These are phyloP conservation scores for Notechis scutatus DNA, from an alignment of 2,113 vertebrate species.

Conservation along the genomic window DNA sequence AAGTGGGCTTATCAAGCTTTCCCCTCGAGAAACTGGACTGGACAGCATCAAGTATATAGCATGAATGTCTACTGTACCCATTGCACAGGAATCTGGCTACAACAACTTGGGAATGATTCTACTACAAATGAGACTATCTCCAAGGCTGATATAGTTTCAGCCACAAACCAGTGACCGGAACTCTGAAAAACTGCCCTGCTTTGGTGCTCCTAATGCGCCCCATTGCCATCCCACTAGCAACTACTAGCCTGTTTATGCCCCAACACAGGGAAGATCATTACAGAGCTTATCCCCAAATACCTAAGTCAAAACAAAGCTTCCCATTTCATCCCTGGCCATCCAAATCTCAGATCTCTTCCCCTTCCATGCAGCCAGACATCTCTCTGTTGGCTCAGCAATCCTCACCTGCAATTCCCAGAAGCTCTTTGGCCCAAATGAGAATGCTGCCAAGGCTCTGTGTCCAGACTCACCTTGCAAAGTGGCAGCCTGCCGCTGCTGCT, in stretches of 20 bases:
- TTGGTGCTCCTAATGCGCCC: background rate
- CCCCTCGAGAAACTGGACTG: background rate
- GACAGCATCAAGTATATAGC: background rate
- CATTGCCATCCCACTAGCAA: background rate
- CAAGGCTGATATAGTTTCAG: background rate
- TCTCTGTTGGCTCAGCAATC: background rate
- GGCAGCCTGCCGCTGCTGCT: constrained; percentile 46
- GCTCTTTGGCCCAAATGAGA: background rate
- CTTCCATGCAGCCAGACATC: background rate
- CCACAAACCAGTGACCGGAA: background rate
- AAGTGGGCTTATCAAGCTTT: background rate
- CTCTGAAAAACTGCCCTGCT: background rate
- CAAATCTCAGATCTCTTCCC: background rate
- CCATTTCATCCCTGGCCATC: background rate
- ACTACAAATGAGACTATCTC: background rate
- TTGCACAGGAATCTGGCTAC: background rate
- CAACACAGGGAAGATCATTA: background rate
- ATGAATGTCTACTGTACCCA: background rate
- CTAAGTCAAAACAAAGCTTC: background rate
- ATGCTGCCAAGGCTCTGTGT: background rate
- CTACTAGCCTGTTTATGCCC: background rate
- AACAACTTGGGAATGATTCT: background rate
- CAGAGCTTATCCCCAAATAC: background rate
- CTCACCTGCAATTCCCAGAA: background rate
- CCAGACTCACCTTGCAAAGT: constrained; percentile 62